Base-by-base conservation (phyloP, 2,888 invertebrate species). In the Pandemis corylana region DNA sequence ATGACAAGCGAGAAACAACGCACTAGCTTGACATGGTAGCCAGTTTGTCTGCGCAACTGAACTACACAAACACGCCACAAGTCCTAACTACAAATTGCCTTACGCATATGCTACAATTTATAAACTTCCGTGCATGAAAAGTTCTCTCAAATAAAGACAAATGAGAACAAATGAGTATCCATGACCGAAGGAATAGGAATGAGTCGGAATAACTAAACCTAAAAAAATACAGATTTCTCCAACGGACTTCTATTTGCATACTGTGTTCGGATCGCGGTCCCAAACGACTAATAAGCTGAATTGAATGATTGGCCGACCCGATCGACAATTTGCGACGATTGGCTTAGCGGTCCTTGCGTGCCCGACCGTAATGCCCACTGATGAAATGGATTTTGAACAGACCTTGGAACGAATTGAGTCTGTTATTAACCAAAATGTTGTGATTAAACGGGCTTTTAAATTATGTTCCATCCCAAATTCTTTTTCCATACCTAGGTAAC, bases 291-390 rank as follows among this genome's bases (percentile, higher is more conserved):
- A 74, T 69, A 73, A 77, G 76, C 78, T 84, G 83, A 86, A 90
- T 89, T 87, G 88, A 82, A 89, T 87, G 88, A 90, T 89, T 86
- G 69, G 41, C 44, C 42, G 56, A 5, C 59, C 44, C 61, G 65
- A 72, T 76, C 69, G 66, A 64, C 62, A 72, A 76, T 68, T 68
- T 68, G 68, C 65, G 49, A 44, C 36, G 64, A 68, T 61, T 66
- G 46, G 63, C 77, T 68, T 76, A 68, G 56, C 56, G 56, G 10
- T 76, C 78, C 78, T 79, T 75, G 76, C 73, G 77, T 75, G 72
- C 63, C 72, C 62, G 4, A 61, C n/a, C 51, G 46, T 46, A 73
- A 59, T 59, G 46, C 73, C 12, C 51, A 7, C 12, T 72, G 59
- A 72, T 71, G 42, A 46, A 46, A 71, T 65, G 71, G 59, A 59